phyloP scores from a whole-genome alignment of 2,888 invertebrate species.

The Copidosoma aretas region DNA sequence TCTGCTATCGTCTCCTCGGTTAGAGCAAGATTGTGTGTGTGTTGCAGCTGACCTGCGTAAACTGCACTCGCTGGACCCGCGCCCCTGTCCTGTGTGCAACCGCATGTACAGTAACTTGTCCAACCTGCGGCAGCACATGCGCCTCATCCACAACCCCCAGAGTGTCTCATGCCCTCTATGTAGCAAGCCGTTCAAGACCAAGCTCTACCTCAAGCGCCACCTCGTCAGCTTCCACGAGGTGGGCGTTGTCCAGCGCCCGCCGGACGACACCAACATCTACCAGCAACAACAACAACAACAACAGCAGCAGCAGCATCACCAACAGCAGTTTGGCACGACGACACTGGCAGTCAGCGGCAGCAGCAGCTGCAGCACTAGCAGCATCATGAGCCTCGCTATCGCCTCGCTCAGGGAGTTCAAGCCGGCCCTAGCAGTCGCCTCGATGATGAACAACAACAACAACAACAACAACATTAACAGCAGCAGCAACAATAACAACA shows the following conservation, averaged over 20 bases:
- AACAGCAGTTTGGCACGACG: constrained; percentile 47
- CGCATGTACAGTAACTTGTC: constrained; percentile 72
- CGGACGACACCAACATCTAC: constrained; percentile 61
- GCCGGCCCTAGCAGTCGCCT: not conserved
- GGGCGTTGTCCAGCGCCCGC: constrained; percentile 56
- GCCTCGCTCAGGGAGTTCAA: not conserved
- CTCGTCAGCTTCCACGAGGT: constrained; percentile 67
- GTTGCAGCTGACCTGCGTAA: constrained; percentile 64
- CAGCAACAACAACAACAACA: constrained; percentile 48
- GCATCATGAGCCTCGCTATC: constrained; percentile 11
- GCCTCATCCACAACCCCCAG: constrained; percentile 71
- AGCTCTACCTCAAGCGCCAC: constrained; percentile 70
- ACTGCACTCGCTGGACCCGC: constrained; percentile 66
- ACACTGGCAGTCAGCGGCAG: constrained; percentile 34
- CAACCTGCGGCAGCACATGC: constrained; percentile 72
- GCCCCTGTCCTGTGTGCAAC: constrained; percentile 71
- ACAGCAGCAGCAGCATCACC: constrained; percentile 61
- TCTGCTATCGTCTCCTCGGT: constrained; percentile 43
- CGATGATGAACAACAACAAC: constrained; percentile 20
- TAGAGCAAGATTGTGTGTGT: constrained; percentile 57
- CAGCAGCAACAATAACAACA: constrained; percentile 44
- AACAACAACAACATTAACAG: constrained; percentile 47
- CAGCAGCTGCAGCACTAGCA: constrained; percentile 19
- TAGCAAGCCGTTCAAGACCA: constrained; percentile 71
- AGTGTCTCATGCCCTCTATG: constrained; percentile 69